Conservation (phyloP, 2,888 invertebrate genomes). For the Cataglyphis cursor region DNA sequence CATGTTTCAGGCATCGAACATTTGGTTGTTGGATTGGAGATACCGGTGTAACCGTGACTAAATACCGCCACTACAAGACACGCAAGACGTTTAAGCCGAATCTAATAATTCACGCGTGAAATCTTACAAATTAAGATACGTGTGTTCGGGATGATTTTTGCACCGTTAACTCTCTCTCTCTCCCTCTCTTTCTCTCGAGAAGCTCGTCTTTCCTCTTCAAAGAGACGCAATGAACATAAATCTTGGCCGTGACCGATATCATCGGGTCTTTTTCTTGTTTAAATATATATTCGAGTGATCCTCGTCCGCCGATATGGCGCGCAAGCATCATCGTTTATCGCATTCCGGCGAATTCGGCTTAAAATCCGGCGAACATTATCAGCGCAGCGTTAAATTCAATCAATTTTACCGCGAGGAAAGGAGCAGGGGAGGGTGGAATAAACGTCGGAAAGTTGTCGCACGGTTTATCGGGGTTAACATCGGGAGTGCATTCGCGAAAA, state of each 20-base stretch:
- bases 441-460: not conserved
- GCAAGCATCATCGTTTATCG: not conserved
- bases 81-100: not conserved
- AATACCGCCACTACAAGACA: conserved; percentile 1
- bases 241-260: conserved; percentile 30
- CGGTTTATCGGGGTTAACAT: conserved; percentile 51
- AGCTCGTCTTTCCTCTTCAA: not conserved
- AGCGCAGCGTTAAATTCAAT: not conserved
- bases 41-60: not conserved
- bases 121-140: conserved; percentile 45
- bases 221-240: conserved; percentile 42
- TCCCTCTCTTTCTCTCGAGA: not conserved
- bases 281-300: not conserved
- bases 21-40: not conserved
- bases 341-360: not conserved
- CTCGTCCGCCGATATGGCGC: not conserved
- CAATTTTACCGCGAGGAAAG: not conserved
- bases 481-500: conserved; percentile 31
- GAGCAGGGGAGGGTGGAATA: not conserved
- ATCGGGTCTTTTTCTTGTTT: not conserved
- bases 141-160: not conserved
- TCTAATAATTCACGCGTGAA: conserved; percentile 37
- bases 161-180: conserved; percentile 36
- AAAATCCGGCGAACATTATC: not conserved
- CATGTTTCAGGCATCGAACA: not conserved